Evolutionary conservation across 2,797 vertebrate species (phyloP), one percentile per base, ranked within the genome.

Genomic region (Cossypha caffra): DNA sequence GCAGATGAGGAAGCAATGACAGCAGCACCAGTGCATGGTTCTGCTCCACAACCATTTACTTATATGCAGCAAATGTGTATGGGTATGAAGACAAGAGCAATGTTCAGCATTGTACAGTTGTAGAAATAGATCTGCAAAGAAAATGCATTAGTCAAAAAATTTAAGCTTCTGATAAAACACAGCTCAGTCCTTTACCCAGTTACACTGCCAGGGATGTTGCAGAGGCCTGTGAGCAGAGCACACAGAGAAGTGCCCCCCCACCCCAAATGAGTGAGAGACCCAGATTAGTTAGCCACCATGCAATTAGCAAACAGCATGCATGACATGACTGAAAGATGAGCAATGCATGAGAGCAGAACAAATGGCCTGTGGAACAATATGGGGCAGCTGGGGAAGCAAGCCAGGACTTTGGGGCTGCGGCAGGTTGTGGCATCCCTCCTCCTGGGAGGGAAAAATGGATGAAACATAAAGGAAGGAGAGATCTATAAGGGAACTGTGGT

Each of bases 281-380:
- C 2, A 19, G 35, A 86, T 68, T 75, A 72, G 54, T 4, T 26
- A 81, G 66, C 61, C 38, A 68, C 61, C 4, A 21, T 24, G 57
- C 90, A 90, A 86, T 93, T 81, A 95, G 58, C 48, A 86, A 92
- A 77, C 38, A 77, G 69, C 55, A 73, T 29, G 71, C 47, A 77
- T 48, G 47, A 59, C 66, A 18, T 33, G 63, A 84, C 66, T 84
- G 81, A 76, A 83, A 80, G 91, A 95, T 31, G 45, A 93, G 61
- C 73, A 77, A 40, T 0, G 13, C 5, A 0, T 63, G 68, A 89
- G 87, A 87, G 61, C 63, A 77, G 77, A 92, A 92, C 59, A 76
- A 94, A 92, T 42, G 35, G 64, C 35, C 67, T 61, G 43, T 45
- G 67, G 80, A 67, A 91, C 29, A 87, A 55, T 25, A 38, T 21